A percentile compares a stretch with the other conserved stretches of the same genome.
Conservation (phyloP, 64 coral and sea anemone genomes). For the Actinia tenebrosa region DNA sequence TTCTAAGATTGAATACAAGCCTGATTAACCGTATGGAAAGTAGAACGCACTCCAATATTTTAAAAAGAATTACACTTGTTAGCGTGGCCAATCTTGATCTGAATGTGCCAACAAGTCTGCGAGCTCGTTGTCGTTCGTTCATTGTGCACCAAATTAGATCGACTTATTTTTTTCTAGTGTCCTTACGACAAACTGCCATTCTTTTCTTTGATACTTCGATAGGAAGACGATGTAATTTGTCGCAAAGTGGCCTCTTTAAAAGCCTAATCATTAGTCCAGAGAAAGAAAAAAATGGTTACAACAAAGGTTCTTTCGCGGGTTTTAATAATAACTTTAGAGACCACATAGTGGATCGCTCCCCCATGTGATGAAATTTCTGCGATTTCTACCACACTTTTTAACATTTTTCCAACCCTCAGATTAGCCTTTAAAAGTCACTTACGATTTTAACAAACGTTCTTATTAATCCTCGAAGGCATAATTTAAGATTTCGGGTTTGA, state of each 20-base stretch:
- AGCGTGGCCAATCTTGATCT: not conserved
- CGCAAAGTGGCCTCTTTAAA: slow-evolving; percentile 11
- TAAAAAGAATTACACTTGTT: slow-evolving; percentile 1
- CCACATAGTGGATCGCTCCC: not conserved
- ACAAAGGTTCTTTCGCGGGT: not conserved
- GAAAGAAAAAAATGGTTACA: not conserved
- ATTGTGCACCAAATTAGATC: not conserved
- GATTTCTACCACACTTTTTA: not conserved
- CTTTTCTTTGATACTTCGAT: not conserved
- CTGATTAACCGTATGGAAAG: not conserved
- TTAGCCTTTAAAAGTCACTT: slow-evolving; percentile 19
- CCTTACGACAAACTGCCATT: not conserved
- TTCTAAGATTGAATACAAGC: not conserved
- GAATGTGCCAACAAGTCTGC: not conserved
- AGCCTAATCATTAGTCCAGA: not conserved
- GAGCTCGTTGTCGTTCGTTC: not conserved
- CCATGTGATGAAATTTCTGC: not conserved
- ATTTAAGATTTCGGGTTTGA: not conserved
- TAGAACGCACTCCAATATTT: not conserved
- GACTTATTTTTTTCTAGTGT: not conserved
- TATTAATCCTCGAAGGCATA: slow-evolving; percentile 3
- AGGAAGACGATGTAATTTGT: not conserved
- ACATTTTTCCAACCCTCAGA: not conserved
- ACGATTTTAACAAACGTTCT: not conserved
- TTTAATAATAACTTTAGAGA: not conserved